Conservation (phyloP, 2,113 vertebrate genomes). For the Glareola pratincola region DNA sequence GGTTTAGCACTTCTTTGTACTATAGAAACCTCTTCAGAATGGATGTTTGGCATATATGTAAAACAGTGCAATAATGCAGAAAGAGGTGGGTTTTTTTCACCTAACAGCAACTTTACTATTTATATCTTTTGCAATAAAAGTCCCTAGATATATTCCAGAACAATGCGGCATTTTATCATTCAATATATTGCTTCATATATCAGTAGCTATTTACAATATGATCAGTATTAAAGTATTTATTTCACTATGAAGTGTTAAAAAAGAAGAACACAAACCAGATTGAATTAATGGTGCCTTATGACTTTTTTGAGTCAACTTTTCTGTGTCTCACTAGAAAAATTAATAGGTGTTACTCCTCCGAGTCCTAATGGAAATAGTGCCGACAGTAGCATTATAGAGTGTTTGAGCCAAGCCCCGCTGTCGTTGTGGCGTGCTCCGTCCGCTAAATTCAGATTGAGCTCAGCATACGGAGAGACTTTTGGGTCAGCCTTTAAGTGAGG, state of each 20-base stretch:
- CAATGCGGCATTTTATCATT: conserved; percentile 68
- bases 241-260: conserved; percentile 71
- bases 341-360: not conserved
- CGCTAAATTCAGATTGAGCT: not conserved
- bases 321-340: conserved; percentile 55
- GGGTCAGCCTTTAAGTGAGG: not conserved
- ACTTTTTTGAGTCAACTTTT: conserved; percentile 54
- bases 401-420: not conserved
- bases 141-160: conserved; percentile 57
- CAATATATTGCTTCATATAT: conserved; percentile 67
- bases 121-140: conserved; percentile 22
- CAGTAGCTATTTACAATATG: conserved; percentile 68
- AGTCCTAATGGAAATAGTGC: not conserved
- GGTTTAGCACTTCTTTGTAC: conserved; percentile 34
- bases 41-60: conserved; percentile 31
- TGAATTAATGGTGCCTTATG: conserved; percentile 74
- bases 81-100: conserved; percentile 36
- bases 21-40: conserved; percentile 20
- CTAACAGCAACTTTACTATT: not conserved
- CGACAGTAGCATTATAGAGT: not conserved
- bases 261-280: conserved; percentile 30
- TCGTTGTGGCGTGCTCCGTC: not conserved
- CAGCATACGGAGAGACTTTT: not conserved
- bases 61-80: conserved; percentile 22
- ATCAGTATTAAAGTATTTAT: conserved; percentile 74